These are phyloP conservation scores for Haemorhous mexicanus DNA, from an alignment of 2,113 vertebrate genomes.

Conservation along the genomic window DNA sequence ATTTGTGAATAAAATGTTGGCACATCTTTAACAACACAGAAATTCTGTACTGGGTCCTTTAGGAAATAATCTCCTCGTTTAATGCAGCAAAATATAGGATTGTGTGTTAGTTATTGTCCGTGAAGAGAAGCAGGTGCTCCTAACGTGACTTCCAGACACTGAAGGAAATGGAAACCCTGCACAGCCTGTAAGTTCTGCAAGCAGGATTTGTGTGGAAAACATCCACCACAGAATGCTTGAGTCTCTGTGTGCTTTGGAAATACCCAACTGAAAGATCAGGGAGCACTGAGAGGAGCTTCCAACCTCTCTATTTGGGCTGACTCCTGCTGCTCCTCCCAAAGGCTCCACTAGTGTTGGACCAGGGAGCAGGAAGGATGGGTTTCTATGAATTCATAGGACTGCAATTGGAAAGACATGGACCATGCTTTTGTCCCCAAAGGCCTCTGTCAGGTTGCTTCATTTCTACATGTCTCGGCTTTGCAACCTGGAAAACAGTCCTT, in stretches of 20 bases:
- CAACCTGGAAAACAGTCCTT: background rate
- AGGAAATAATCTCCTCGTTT: background rate
- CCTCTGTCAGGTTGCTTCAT: background rate
- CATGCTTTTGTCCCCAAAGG: background rate
- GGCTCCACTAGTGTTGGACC: rapidly evolving
- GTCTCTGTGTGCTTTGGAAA: background rate
- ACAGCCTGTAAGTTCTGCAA: background rate
- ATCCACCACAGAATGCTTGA: rapidly evolving
- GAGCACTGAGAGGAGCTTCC: background rate
- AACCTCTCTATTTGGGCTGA: rapidly evolving
- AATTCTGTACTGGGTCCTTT: background rate
- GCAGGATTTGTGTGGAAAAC: background rate
- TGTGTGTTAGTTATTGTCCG: background rate
- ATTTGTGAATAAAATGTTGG: background rate
- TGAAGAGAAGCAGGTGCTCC: conserved; percentile 15
- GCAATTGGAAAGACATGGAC: background rate
- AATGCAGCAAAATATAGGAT: background rate
- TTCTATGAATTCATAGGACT: rapidly evolving
- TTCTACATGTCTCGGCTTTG: background rate
- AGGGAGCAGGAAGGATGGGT: background rate
- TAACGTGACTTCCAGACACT: background rate
- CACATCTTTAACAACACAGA: background rate
- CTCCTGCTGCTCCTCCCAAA: background rate
- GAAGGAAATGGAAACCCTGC: background rate
- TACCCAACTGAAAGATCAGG: background rate